Evolutionary conservation across 2,888 invertebrate genomes (phyloP).

Genomic region (Eupithecia subfuscata): DNA sequence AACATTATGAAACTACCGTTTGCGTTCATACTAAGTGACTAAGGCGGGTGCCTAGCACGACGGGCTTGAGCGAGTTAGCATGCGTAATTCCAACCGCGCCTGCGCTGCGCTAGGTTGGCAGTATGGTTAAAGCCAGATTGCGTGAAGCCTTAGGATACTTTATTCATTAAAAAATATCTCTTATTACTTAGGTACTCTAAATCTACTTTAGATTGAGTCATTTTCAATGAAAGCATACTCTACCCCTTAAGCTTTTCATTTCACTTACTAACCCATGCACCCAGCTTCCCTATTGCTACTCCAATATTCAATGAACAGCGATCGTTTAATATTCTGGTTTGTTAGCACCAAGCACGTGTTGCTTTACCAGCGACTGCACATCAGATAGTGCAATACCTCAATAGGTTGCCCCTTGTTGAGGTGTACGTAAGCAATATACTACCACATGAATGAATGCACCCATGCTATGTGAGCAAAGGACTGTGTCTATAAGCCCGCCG

Average conservation of each 20-base stretch:
- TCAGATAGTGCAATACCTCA: slow-evolving; percentile 33
- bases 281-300: neutral
- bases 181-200: too few relatives aligned
- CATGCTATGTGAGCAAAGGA: slow-evolving; percentile 68
- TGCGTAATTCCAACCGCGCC: too few relatives aligned
- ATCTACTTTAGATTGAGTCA: neutral
- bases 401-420: slow-evolving; percentile 34
- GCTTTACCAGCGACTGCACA: slow-evolving; percentile 37
- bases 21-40: too few relatives aligned
- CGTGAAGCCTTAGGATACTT: too few relatives aligned
- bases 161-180: too few relatives aligned
- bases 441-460: slow-evolving; percentile 69
- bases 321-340: slow-evolving; percentile 25
- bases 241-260: neutral
- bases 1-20: too few relatives aligned
- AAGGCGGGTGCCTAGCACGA: too few relatives aligned
- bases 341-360: slow-evolving; percentile 34
- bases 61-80: too few relatives aligned
- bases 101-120: too few relatives aligned
- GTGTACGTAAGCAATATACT: slow-evolving; percentile 52
- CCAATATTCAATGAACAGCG: slow-evolving; percentile 23
- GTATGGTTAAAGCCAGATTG: too few relatives aligned
- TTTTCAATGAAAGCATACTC: neutral
- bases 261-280: neutral
- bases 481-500: slow-evolving; percentile 53